Base-by-base conservation (phyloP, 1,140 invertebrate species). In the Asobara japonica region DNA sequence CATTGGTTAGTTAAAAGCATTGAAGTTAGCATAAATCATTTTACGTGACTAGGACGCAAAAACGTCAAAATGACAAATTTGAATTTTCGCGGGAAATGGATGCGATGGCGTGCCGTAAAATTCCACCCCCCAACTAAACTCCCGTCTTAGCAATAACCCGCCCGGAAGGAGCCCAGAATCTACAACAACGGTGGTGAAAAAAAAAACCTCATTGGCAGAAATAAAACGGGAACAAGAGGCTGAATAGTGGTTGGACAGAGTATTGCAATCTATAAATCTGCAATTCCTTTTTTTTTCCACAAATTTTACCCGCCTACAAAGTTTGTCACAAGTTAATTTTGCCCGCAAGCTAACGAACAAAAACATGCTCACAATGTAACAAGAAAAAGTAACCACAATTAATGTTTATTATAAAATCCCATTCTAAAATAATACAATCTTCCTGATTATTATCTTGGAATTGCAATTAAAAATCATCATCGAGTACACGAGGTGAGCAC, bases 201-300 rank as follows among this genome's bases (percentile, higher is more conserved):
- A 56, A 29, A 31, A 30, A 29, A 1, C 27, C 1, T 16, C 25
- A 62, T 13, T 31, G 60, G 11, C 60, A 62, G n/a, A 62, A 62
- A 62, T 31, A 62, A 62, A 62, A 62, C 29, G 29, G 29, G 29
- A 31, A 62, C 60, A 31, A 62, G 60, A 30, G 60, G 11, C 60
- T 62, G 27, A 62, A 62, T n/a, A 56, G 22, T 60, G 20, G 25
- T 62, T 62, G 29, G n/a, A 62, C 22, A 27, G 51, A 11, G 51
- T 25, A 56, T 18, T 18, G 18, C 20, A 56, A 7, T 56, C 22
- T 13, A 27, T 25, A 22, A 56, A 56, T 1, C 51, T 18, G 20
- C 3, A 13, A 18, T 56, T 25, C 18, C 18, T 56, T 25, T 56
- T 7, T 25, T 11, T 27, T 11, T 25, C 20, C 18, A 22, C 22